Base-by-base conservation (phyloP, 2,113 vertebrate genomes). In the Copsychus sechellarum region DNA sequence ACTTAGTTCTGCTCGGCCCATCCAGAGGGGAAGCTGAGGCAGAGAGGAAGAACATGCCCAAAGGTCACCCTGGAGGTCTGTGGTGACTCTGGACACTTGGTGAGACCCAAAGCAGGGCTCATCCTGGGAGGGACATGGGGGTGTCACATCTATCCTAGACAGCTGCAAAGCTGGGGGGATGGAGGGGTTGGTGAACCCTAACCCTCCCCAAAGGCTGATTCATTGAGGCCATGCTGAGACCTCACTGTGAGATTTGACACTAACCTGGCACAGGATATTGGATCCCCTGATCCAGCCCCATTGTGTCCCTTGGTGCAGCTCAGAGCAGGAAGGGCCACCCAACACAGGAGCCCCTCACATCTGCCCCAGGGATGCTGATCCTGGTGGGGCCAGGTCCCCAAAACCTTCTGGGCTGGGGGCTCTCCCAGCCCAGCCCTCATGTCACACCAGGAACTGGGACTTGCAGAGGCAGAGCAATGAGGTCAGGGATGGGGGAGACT, bases 271-370 rank as follows among this genome's bases (percentile, higher is more conserved):
- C 53, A 38, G 73, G 61, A 7, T 25, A 62, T 11, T 1, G 5
- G 3, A 26, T 25, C 28, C 34, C 31, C 54, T 8, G 18, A 54
- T 47, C 19, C 42, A 64, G 74, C 21, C 34, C 51, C 2, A 0
- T 11, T 0, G 5, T 21, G 62, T 19, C 47, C 47, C 25, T 38
- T 24, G 54, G 22, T 28, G 53, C 65, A 60, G 54, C 48, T 53
- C 51, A 42, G 66, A 61, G 60, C 45, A 61, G 48, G 54, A 81
- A 67, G 34, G 19, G 15, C 8, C 36, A 57, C 51, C 45, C 23
- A 56, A 31, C 23, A 25, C 1, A 42, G 1, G 13, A 21, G 19
- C 17, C 15, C 9, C 33, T 15, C 7, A 20, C 0, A 0, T 1
- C 11, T 34, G 28, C 15, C 33, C 56, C 0, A 1, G 26, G 48